These are phyloP conservation scores for Xanthia togata DNA, from an alignment of 2,888 invertebrate species.

Conservation along the genomic window DNA sequence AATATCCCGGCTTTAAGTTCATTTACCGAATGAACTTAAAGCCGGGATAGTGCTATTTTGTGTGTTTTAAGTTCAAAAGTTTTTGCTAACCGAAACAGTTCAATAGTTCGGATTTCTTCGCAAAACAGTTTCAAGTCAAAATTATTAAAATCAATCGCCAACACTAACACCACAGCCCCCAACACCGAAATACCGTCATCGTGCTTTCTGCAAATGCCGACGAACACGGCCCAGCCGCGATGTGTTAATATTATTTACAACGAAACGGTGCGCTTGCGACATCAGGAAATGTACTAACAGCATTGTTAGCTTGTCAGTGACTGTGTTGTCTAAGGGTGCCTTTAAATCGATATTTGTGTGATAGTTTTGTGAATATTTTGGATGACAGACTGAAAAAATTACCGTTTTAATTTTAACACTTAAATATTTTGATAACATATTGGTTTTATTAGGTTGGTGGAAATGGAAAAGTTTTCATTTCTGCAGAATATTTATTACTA, in stretches of 20 bases:
- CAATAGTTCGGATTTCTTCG: background rate
- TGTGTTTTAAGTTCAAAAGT: background rate
- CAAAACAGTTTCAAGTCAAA: background rate
- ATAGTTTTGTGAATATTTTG: background rate
- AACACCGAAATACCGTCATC: slow-evolving; percentile 83
- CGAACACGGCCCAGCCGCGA: slow-evolving; percentile 80
- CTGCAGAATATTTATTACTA: background rate
- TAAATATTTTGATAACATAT: background rate
- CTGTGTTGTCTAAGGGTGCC: slow-evolving; percentile 15
- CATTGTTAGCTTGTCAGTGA: slow-evolving; percentile 50
- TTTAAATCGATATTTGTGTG: background rate
- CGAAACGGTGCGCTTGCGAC: slow-evolving; percentile 81
- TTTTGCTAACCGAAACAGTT: background rate
- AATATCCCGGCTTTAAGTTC: background rate
- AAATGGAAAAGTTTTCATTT: background rate
- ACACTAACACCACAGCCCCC: slow-evolving; percentile 64
- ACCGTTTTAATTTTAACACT: background rate
- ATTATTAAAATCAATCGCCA: slow-evolving; percentile 50
- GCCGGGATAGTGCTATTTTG: no score
- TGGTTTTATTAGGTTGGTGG: background rate
- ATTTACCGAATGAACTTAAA: no score
- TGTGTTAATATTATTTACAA: slow-evolving; percentile 90
- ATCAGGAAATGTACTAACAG: slow-evolving; percentile 66
- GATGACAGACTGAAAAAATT: background rate
- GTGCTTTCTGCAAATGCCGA: slow-evolving; percentile 86